These are phyloP conservation scores for Cynopterus brachyotis DNA, from an alignment of 2,113 vertebrate genomes.

Conservation along the genomic window DNA sequence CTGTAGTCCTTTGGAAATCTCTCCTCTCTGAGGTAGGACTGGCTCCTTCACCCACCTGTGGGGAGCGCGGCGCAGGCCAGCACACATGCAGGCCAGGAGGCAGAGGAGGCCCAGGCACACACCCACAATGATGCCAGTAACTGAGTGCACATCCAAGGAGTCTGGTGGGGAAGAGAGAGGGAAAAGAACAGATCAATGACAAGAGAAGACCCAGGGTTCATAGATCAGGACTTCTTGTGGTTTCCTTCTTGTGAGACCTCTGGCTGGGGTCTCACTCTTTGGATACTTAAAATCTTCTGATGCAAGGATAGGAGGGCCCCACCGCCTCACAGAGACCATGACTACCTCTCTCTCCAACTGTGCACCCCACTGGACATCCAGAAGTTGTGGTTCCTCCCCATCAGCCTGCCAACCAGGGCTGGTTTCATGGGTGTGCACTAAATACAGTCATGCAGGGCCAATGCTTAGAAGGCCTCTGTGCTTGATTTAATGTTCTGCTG, in stretches of 20 bases:
- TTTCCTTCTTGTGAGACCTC: neutral
- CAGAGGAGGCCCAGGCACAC: conserved; percentile 96
- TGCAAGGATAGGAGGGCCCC: neutral
- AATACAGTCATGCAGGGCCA: rapidly evolving
- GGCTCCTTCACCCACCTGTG: conserved; percentile 85
- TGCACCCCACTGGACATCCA: neutral
- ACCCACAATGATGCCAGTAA: conserved; percentile 96
- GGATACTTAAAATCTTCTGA: neutral
- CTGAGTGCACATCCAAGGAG: conserved; percentile 93
- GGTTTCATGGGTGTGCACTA: rapidly evolving
- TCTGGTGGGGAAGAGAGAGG: conserved; percentile 79
- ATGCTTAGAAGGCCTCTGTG: neutral
- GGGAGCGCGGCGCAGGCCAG: conserved; percentile 92
- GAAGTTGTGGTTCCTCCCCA: neutral
- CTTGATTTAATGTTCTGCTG: neutral
- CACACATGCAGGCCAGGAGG: conserved; percentile 96
- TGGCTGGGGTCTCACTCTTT: neutral
- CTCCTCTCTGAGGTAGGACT: neutral
- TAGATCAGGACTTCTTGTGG: neutral
- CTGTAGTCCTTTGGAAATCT: neutral
- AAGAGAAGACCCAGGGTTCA: neutral
- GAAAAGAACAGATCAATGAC: neutral
- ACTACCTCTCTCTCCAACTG: neutral
- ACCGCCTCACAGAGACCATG: neutral
- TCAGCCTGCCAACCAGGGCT: neutral